Evolutionary conservation across 2,888 invertebrate species (phyloP).

Genomic region (Xestia ashworthii): DNA sequence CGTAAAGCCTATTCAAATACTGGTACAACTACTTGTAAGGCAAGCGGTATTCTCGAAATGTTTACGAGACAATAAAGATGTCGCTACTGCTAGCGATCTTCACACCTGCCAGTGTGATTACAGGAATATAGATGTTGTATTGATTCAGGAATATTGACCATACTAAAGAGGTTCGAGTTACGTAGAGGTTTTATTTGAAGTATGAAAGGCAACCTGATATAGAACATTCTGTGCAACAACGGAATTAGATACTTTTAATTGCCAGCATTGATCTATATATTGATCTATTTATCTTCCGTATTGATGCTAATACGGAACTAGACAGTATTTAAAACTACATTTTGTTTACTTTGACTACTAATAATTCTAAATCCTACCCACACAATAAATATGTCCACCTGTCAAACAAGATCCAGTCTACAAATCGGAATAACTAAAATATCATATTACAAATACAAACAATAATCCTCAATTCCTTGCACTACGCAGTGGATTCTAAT

Average conservation of each 20-base stretch:
- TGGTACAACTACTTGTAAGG: background rate
- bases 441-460: slow-evolving; percentile 56
- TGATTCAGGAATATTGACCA: slow-evolving; percentile 18
- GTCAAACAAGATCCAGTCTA: slow-evolving; percentile 24
- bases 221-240: background rate
- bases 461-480: slow-evolving; percentile 52
- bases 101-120: slow-evolving; percentile 52
- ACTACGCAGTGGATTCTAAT: slow-evolving; percentile 59
- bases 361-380: slow-evolving; percentile 10
- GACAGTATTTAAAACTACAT: background rate
- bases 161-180: background rate
- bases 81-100: slow-evolving; percentile 61
- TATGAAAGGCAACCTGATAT: too few species aligned
- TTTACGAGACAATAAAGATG: slow-evolving; percentile 66
- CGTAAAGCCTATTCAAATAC: slow-evolving; percentile 9
- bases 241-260: background rate
- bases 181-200: background rate
- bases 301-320: background rate
- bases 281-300: background rate
- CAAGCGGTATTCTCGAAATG: slow-evolving; percentile 31
- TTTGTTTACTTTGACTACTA: slow-evolving; percentile 12
- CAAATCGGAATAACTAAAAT: slow-evolving; percentile 45
- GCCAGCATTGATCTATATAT: too few species aligned
- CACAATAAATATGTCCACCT: slow-evolving; percentile 21
- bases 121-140: slow-evolving; percentile 31